Percentiles rank a stretch among this genome's conserved stretches.
Conservation (phyloP, 2,113 vertebrate species). For the Anguilla rostrata region DNA sequence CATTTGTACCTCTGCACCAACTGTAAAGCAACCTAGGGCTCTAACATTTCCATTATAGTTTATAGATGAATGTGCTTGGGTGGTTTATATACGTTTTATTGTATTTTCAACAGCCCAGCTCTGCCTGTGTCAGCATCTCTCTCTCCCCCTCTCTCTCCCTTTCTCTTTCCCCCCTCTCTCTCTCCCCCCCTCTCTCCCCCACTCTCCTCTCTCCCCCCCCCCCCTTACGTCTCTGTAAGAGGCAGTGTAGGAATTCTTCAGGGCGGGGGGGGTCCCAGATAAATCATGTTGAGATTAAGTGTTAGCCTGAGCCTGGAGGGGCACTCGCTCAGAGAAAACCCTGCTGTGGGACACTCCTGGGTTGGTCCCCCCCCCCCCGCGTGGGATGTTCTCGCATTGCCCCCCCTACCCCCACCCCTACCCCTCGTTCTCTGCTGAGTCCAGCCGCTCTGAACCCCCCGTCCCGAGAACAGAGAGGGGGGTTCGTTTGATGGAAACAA, state of each 20-base stretch:
- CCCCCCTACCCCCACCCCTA: no score
- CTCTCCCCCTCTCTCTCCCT: constrained; percentile 19
- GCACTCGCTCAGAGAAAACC: constrained; percentile 29
- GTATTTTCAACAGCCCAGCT: constrained; percentile 9
- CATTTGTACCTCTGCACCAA: no score
- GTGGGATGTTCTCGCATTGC: not conserved
- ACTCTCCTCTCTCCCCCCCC: not conserved
- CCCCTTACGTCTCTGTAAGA: constrained; percentile 10
- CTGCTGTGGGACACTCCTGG: not conserved
- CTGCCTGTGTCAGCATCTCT: constrained; percentile 13
- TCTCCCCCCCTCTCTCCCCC: not conserved
- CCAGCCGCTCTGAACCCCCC: not conserved
- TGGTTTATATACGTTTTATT: not conserved
- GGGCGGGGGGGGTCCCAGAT: constrained; percentile 35
- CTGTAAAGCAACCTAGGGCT: no score
- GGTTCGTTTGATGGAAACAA: not conserved
- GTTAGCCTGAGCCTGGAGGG: constrained; percentile 11
- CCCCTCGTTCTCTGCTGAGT: not conserved
- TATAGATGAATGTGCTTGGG: no score
- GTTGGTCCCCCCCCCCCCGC: constrained; percentile 23
- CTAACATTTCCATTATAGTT: no score
- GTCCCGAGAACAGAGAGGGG: not conserved
- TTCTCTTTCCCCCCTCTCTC: no score
- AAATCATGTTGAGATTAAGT: constrained; percentile 39
- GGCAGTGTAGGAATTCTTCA: constrained; percentile 39